These are phyloP conservation scores for Caenorhabditis virilis DNA, from an alignment of 2,888 invertebrate species.

Conservation along the genomic window DNA sequence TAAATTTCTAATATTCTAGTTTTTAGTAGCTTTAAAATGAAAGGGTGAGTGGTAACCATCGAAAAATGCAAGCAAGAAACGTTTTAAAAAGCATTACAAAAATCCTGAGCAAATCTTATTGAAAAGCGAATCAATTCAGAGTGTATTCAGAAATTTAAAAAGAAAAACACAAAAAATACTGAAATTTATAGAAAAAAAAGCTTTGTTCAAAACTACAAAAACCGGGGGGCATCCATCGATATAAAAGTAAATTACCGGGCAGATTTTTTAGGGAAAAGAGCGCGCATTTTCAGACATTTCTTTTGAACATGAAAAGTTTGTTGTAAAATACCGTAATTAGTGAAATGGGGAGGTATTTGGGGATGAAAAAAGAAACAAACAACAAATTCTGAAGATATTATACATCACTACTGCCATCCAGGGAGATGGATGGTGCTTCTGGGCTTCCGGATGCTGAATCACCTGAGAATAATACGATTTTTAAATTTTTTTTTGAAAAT, in stretches of 20 bases:
- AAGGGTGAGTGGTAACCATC: too few species aligned
- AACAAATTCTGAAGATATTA: conserved; percentile 1
- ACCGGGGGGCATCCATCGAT: too few species aligned
- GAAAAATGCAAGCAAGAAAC: neutral
- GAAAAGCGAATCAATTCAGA: conserved; percentile 34
- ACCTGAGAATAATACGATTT: conserved; percentile 7
- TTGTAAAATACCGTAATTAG: conserved; percentile 17
- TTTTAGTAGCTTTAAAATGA: too few species aligned
- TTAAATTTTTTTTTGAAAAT: neutral
- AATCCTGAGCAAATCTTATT: conserved; percentile 35
- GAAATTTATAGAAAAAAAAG: neutral
- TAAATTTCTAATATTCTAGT: too few species aligned
- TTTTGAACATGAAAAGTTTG: too few species aligned
- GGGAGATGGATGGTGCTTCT: conserved; percentile 14
- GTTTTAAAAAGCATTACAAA: neutral
- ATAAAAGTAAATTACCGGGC: neutral
- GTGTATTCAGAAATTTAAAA: conserved; percentile 3
- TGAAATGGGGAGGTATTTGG: conserved; percentile 18
- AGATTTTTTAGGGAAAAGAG: neutral
- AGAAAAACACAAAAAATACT: neutral
- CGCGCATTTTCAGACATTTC: neutral
- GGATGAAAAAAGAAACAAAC: neutral
- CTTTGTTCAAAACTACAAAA: neutral
- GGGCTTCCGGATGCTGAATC: conserved; percentile 36
- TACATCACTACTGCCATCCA: conserved; percentile 6